These are phyloP conservation scores for Nomada ferruginata DNA, from an alignment of 2,888 invertebrate genomes.

Conservation along the genomic window DNA sequence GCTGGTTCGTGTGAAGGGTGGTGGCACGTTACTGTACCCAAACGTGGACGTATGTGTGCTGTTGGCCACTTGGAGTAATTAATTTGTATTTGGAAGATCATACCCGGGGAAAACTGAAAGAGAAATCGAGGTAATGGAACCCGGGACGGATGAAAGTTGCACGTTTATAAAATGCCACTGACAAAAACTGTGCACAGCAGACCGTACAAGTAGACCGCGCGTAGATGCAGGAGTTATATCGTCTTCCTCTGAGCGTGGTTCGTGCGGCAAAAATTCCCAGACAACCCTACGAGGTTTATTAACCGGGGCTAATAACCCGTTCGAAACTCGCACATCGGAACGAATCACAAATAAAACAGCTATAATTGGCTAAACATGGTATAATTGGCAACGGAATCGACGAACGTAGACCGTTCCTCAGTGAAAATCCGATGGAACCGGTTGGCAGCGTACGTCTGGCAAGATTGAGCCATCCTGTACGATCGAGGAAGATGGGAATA, in stretches of 20 bases:
- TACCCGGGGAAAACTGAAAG: too few relatives aligned
- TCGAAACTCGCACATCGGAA: background rate
- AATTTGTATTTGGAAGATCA: too few relatives aligned
- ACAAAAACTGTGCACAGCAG: too few relatives aligned
- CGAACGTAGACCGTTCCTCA: slow-evolving; percentile 15
- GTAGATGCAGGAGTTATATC: too few relatives aligned
- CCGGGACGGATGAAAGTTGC: too few relatives aligned
- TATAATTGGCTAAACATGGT: slow-evolving; percentile 1
- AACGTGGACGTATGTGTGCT: too few relatives aligned
- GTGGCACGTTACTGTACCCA: too few relatives aligned
- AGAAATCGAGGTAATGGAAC: too few relatives aligned
- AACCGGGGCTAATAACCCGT: background rate
- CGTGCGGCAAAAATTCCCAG: background rate
- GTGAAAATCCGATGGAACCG: slow-evolving; percentile 24
- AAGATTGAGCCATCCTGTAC: slow-evolving; percentile 47
- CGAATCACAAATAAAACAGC: background rate
- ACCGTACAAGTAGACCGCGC: too few relatives aligned
- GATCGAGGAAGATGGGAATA: slow-evolving; percentile 55
- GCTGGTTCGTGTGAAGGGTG: too few relatives aligned
- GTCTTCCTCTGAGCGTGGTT: background rate
- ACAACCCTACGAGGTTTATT: background rate
- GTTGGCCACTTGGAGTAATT: too few relatives aligned
- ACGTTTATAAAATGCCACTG: too few relatives aligned
- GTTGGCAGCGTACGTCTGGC: slow-evolving; percentile 19
- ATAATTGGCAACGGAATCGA: slow-evolving; percentile 28